Evolutionary conservation across 1,140 invertebrate species (phyloP).

Genomic region (Lineus longissimus): DNA sequence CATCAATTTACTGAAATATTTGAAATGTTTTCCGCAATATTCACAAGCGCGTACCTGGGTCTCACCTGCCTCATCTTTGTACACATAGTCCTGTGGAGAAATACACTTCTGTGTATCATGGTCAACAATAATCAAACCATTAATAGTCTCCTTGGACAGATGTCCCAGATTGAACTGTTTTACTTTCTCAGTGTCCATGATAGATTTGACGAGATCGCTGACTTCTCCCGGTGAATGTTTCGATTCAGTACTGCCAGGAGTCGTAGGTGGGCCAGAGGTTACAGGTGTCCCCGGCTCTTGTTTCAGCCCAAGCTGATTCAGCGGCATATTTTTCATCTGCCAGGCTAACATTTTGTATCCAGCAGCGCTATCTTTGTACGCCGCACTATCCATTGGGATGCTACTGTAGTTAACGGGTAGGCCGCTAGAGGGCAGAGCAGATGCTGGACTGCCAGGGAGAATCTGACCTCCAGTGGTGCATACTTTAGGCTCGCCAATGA

Average conservation of each 20-base stretch:
- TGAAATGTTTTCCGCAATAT: constrained; percentile 7
- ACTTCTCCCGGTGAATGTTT: neutral
- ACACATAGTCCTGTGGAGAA: constrained; percentile 4
- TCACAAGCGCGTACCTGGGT: constrained; percentile 1
- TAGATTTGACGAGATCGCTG: neutral
- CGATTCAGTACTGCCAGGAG: neutral
- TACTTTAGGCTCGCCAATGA: no score
- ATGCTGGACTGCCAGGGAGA: no score
- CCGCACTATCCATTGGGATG: no score
- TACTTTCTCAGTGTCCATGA: neutral
- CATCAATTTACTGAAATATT: constrained; percentile 8
- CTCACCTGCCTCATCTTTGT: constrained; percentile 4
- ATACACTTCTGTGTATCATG: neutral
- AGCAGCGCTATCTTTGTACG: no score
- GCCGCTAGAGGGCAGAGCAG: no score
- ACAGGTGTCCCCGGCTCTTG: neutral
- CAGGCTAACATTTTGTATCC: no score
- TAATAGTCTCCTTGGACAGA: neutral
- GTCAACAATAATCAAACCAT: constrained; percentile 1
- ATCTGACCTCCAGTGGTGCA: no score
- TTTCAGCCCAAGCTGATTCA: neutral
- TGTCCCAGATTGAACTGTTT: constrained; percentile 1
- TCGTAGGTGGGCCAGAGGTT: neutral
- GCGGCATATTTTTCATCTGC: no score
- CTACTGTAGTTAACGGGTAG: no score